A percentile compares a stretch with the other conserved stretches of the same genome.
phyloP scores from a whole-genome alignment of 2,888 invertebrate species.

The Amphipyra berbera region DNA sequence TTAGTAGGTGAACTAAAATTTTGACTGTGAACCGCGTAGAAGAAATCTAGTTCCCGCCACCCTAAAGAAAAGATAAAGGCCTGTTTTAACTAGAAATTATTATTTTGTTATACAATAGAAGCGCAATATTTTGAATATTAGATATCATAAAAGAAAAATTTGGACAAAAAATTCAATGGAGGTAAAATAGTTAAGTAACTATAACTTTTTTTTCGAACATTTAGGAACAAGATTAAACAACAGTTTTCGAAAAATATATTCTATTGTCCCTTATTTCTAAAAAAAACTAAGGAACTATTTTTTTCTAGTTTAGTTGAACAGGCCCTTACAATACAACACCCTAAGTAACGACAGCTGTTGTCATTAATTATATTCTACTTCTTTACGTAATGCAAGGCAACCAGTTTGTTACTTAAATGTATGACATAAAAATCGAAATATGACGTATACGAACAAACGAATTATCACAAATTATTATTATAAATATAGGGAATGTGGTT shows the following conservation, averaged over 20 bases:
- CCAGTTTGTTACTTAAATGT: slow-evolving; percentile 69
- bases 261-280: not conserved
- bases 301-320: slow-evolving; percentile 44
- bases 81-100: slow-evolving; percentile 54
- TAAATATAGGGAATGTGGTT: slow-evolving; percentile 37
- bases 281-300: not conserved
- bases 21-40: slow-evolving; percentile 45
- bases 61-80: slow-evolving; percentile 62
- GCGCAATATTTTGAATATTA: slow-evolving; percentile 10
- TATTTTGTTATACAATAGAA: not conserved
- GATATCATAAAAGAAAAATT: too few species aligned
- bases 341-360: slow-evolving; percentile 49
- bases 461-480: slow-evolving; percentile 78
- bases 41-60: slow-evolving; percentile 76
- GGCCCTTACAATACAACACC: slow-evolving; percentile 57
- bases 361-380: slow-evolving; percentile 51
- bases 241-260: not conserved
- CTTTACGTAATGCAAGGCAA: slow-evolving; percentile 87
- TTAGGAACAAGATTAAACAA: too few species aligned
- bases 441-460: slow-evolving; percentile 74
- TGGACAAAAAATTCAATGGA: too few species aligned
- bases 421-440: slow-evolving; percentile 49
- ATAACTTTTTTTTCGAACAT: too few species aligned
- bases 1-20: slow-evolving; percentile 35
- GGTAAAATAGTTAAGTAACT: too few species aligned